Conservation (phyloP, 2,113 vertebrate genomes). For the Chamaea fasciata region DNA sequence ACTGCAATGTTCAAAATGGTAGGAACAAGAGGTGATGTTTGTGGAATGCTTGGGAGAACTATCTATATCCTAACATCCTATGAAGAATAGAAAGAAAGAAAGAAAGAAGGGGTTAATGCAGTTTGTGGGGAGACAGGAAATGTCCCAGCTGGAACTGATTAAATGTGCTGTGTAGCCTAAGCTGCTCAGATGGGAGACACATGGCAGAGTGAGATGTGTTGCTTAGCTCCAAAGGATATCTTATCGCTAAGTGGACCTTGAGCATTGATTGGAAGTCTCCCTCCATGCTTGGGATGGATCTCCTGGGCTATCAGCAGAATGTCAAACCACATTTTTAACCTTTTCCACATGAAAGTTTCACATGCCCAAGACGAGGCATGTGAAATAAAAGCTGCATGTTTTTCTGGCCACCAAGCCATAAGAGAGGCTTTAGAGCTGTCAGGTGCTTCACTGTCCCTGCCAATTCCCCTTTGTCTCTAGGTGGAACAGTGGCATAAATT, state of each 20-base stretch:
- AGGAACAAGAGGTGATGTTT: not conserved
- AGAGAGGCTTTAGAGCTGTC: not conserved
- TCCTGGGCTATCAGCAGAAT: not conserved
- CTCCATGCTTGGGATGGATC: not conserved
- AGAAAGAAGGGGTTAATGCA: conserved; percentile 36
- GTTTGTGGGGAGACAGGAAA: conserved; percentile 42
- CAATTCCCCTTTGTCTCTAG: not conserved
- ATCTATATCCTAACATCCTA: not conserved
- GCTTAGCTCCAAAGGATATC: not conserved
- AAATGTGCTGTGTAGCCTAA: not conserved
- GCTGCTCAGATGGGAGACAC: conserved; percentile 35
- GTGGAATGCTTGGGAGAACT: not conserved
- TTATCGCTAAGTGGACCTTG: not conserved
- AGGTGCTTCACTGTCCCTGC: not conserved
- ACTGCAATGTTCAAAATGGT: not conserved
- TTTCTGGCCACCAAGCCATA: not conserved
- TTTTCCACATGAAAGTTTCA: not conserved
- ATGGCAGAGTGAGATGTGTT: conserved; percentile 27
- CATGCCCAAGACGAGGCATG: not conserved
- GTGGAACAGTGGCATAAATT: not conserved
- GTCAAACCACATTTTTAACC: not conserved
- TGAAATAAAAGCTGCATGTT: not conserved
- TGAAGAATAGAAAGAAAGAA: not conserved
- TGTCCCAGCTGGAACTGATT: conserved; percentile 46
- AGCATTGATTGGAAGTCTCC: not conserved